These are phyloP conservation scores for Taxidea taxus DNA, from an alignment of 2,113 vertebrate genomes.

Conservation along the genomic window DNA sequence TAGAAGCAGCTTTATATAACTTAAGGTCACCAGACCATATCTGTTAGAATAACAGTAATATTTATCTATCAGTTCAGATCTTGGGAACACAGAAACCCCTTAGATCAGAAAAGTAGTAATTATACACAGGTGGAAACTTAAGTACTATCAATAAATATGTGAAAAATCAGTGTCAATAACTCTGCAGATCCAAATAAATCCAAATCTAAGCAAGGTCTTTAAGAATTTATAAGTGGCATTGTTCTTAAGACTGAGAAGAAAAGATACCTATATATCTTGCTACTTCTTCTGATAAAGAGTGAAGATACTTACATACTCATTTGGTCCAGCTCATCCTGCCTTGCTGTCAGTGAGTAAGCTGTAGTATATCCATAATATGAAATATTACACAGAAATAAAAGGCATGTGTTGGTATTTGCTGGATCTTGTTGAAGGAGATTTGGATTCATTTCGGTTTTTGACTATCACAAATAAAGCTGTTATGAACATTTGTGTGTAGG, in stretches of 20 bases:
- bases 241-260: background rate
- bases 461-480: conserved; percentile 23
- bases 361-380: background rate
- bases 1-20: conserved; percentile 21
- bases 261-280: background rate
- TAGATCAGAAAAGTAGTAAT: background rate
- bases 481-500: background rate
- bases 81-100: conserved; percentile 9
- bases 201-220: background rate
- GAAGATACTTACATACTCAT: conserved; percentile 90
- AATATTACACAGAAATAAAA: background rate
- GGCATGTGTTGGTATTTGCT: background rate
- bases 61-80: background rate
- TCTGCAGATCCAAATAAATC: background rate
- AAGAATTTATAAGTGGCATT: background rate
- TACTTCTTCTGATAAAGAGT: conserved; percentile 1
- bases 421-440: background rate
- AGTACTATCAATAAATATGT: background rate
- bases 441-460: background rate
- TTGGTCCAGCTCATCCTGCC: conserved; percentile 90
- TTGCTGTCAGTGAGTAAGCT: conserved; percentile 75
- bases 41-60: background rate
- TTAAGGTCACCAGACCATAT: background rate
- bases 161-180: background rate
- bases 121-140: background rate